Evolutionary conservation across 2,797 vertebrate genomes (phyloP).

Genomic region (Epinephelus awoara): DNA sequence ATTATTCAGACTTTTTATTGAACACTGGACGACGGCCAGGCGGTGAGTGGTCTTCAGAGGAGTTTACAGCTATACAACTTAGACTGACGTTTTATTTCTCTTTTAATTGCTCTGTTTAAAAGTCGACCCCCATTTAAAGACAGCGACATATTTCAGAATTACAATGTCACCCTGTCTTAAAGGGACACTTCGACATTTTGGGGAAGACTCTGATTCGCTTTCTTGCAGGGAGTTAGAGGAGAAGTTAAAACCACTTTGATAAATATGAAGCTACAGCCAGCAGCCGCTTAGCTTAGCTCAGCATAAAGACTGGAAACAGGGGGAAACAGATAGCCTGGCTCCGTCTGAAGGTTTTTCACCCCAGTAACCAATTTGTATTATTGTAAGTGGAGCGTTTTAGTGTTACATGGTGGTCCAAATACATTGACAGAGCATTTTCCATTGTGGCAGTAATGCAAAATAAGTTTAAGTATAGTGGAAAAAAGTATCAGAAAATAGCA

Average conservation of each 20-base stretch:
- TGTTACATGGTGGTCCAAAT: not conserved
- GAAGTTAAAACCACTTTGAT: not conserved
- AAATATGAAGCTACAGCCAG: not conserved
- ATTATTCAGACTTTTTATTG: constrained; percentile 3
- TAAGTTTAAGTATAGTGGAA: not conserved
- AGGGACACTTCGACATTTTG: constrained; percentile 7
- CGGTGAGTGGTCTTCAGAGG: constrained; percentile 25
- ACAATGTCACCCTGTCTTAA: constrained; percentile 29
- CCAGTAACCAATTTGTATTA: not conserved
- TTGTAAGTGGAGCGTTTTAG: not conserved
- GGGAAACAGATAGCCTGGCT: not conserved
- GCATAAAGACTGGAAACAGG: not conserved
- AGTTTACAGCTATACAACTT: constrained; percentile 25
- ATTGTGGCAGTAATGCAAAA: not conserved
- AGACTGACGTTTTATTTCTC: constrained; percentile 36
- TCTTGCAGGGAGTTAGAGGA: not conserved
- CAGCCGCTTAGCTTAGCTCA: not conserved
- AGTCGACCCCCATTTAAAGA: constrained; percentile 22
- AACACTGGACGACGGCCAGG: constrained; percentile 5
- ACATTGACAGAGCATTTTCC: not conserved
- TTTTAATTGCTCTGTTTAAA: constrained; percentile 39
- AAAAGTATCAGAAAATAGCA: not conserved
- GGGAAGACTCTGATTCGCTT: not conserved
- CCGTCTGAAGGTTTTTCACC: not conserved
- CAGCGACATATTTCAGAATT: constrained; percentile 12